Conservation (phyloP, 2,888 invertebrate species). For the Allophyes oxyacanthae region DNA sequence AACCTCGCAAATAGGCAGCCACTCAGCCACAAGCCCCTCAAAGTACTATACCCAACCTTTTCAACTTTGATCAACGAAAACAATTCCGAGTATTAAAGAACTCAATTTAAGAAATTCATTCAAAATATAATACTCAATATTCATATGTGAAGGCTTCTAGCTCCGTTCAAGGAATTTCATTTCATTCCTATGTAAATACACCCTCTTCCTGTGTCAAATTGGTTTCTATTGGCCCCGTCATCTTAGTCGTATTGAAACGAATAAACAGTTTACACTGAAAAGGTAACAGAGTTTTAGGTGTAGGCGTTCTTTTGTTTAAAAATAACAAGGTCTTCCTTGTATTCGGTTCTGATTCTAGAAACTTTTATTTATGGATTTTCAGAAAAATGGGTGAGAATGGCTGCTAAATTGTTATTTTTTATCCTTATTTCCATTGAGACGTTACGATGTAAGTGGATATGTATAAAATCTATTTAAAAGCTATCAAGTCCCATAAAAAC, state of each 20-base stretch:
- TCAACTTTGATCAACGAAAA: conserved; percentile 17
- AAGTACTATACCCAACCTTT: neutral
- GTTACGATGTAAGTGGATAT: too few species aligned
- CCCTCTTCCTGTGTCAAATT: conserved; percentile 62
- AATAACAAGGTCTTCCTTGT: conserved; percentile 27
- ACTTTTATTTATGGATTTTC: conserved; percentile 26
- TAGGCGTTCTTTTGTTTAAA: conserved; percentile 30
- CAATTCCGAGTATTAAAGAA: conserved; percentile 24
- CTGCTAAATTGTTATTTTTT: too few species aligned
- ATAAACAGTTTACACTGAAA: conserved; percentile 58
- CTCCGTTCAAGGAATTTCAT: conserved; percentile 58
- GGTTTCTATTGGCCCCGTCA: conserved; percentile 65
- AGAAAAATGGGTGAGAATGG: conserved; percentile 10
- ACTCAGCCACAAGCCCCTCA: too few species aligned
- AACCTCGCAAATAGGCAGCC: too few species aligned
- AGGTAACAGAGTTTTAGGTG: conserved; percentile 23
- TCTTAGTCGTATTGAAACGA: conserved; percentile 66
- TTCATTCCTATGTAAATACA: conserved; percentile 70
- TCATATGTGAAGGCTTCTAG: conserved; percentile 41
- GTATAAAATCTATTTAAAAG: too few species aligned
- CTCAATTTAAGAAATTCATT: conserved; percentile 48
- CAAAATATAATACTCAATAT: conserved; percentile 53
- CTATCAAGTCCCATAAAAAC: too few species aligned
- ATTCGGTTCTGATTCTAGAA: conserved; percentile 13
- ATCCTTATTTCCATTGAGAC: too few species aligned